Evolutionary conservation across 2,113 vertebrate species (phyloP), one percentile per base, ranked within the genome.

Genomic region (Heterotis niloticus): DNA sequence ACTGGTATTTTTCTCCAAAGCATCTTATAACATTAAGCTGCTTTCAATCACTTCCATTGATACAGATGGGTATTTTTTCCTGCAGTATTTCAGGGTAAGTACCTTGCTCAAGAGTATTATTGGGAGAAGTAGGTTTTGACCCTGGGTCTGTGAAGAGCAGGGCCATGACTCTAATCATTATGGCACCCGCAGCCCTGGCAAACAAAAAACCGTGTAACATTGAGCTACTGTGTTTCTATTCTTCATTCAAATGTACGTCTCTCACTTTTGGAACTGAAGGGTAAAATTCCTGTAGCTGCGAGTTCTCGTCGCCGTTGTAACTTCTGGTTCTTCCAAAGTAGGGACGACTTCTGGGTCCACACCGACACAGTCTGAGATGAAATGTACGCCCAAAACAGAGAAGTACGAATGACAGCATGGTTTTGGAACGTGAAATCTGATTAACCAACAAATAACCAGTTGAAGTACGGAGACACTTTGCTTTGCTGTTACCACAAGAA

Each of bases 181-280:
- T 13, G 18, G 69, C 34, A 44, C 7, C 34, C 7, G 34, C 34
- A 4, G 34, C 34, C 34, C 34, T 7, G 7, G 34, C 34, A 44
- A 44, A 44, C 34, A 44, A 44, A 7, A 44, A 44, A 44, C 34
- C n/a, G n/a, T 44, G 34, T 44, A 44, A 44, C 34, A 20, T 10
- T 51, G 71, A 28, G 71, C 52, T 51, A 23, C 24, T 9, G 12
- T 28, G 54, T 24, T 28, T 0, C 1, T 2, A 52, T 44, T 7
- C 34, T 44, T 44, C 34, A 7, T 44, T 44, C 44, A 65, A 5
- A 24, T 17, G 44, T n/a, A 51, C 12, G 57, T 59, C 18, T 80
- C 85, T 88, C 94, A 98, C 95, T 96, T 98, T 93, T 98, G 94
- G 85, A 98, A 98, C 80, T 98, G 96, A 84, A 99, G 92, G 0